These are phyloP conservation scores for Triplophysa tibetana DNA, from an alignment of 2,113 vertebrate species.

Conservation along the genomic window DNA sequence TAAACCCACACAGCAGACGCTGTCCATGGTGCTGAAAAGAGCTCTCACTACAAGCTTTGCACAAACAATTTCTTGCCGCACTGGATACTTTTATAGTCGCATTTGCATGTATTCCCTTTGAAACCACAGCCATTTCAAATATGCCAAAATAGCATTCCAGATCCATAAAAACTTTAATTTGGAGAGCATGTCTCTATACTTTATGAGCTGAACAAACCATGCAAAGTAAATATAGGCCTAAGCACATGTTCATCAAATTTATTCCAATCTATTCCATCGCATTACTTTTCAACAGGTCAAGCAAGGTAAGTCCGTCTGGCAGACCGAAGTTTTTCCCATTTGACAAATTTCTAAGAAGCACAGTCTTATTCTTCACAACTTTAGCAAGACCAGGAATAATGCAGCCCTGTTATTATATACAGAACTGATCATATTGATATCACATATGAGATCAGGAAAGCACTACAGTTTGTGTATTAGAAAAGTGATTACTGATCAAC, in stretches of 20 bases:
- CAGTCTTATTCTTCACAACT: neutral
- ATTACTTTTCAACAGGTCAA: conserved; percentile 7
- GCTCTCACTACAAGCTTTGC: conserved; percentile 8
- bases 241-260: neutral
- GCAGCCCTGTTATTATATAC: conserved; percentile 38
- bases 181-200: neutral
- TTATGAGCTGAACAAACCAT: neutral
- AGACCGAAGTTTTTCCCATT: conserved; percentile 24
- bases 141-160: neutral
- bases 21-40: conserved; percentile 59
- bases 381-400: conserved; percentile 35
- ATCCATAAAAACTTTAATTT: neutral
- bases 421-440: neutral
- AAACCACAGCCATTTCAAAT: neutral
- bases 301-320: neutral
- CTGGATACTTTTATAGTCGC: neutral
- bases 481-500: conserved; percentile 44
- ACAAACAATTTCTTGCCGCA: conserved; percentile 3
- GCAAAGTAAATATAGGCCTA: neutral
- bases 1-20: conserved; percentile 22
- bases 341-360: conserved; percentile 1
- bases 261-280: neutral
- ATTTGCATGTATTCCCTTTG: neutral
- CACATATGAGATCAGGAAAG: conserved; percentile 35
- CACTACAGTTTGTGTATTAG: conserved; percentile 27